Evolutionary conservation across 2,797 vertebrate species (phyloP).

Genomic region (Gymnopithys bicolor): DNA sequence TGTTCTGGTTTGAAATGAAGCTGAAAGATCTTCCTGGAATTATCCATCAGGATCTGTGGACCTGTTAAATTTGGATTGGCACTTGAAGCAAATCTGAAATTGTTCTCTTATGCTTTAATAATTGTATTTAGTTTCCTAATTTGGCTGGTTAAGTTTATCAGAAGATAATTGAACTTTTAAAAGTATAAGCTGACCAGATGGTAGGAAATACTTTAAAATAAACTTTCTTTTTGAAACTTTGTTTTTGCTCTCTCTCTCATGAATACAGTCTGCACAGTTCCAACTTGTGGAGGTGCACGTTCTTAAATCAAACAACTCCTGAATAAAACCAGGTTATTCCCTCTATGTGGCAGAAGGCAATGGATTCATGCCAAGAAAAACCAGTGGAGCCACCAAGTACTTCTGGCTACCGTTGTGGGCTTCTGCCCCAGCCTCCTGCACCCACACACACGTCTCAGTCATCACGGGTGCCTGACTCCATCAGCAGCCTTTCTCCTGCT

Average conservation of each 20-base stretch:
- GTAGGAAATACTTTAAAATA: constrained; percentile 44
- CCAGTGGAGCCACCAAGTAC: not conserved
- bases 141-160: constrained; percentile 49
- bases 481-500: not conserved
- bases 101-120: constrained; percentile 50
- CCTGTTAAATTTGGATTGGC: constrained; percentile 62
- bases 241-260: not conserved
- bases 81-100: constrained; percentile 38
- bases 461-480: accelerated
- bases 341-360: not conserved
- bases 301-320: constrained; percentile 13
- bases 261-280: not conserved
- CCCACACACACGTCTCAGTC: accelerated
- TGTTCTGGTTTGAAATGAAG: constrained; percentile 48
- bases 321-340: not conserved
- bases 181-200: constrained; percentile 1
- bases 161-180: constrained; percentile 55
- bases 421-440: not conserved
- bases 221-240: constrained; percentile 1
- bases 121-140: constrained; percentile 58
- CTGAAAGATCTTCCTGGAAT: constrained; percentile 47
- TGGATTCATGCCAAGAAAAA: not conserved
- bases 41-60: not conserved
- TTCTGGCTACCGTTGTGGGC: not conserved
- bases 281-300: not conserved